A percentile compares a stretch with the other conserved stretches of the same genome.
phyloP scores from a whole-genome alignment of 2,113 vertebrate species.

The Oryzias melastigma region DNA sequence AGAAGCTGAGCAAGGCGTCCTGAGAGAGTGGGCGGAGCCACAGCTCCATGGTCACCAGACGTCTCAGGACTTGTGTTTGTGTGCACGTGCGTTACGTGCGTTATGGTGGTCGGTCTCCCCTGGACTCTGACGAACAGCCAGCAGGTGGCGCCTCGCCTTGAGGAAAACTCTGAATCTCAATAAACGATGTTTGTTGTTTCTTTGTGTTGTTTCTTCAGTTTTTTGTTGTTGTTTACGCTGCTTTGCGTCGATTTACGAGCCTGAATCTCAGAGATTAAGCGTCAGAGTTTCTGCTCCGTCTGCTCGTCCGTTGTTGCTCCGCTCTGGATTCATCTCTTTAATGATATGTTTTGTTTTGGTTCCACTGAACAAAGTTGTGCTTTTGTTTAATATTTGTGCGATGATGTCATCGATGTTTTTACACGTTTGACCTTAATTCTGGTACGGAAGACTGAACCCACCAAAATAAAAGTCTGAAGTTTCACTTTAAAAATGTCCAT shows the following conservation, averaged over 20 bases:
- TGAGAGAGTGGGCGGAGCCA: constrained; percentile 11
- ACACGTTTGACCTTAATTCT: too few relatives aligned
- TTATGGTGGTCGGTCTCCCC: neutral
- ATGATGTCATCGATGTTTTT: too few relatives aligned
- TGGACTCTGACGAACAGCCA: constrained; percentile 18
- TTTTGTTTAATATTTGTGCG: too few relatives aligned
- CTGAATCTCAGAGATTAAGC: constrained; percentile 1
- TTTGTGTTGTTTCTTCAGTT: constrained; percentile 4
- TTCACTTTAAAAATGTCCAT: too few relatives aligned
- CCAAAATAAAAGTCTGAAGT: too few relatives aligned
- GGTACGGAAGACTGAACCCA: too few relatives aligned
- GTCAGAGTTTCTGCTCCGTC: too few relatives aligned
- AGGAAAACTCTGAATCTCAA: neutral
- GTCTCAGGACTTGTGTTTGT: neutral
- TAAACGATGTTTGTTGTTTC: too few relatives aligned
- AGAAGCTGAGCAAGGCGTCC: constrained; percentile 19
- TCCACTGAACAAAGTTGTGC: too few relatives aligned
- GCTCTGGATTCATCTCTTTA: too few relatives aligned
- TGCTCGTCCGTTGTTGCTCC: too few relatives aligned
- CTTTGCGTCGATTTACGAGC: constrained; percentile 44
- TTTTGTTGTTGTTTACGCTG: constrained; percentile 36
- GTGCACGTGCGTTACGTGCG: neutral
- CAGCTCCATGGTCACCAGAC: neutral
- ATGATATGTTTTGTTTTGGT: too few relatives aligned
- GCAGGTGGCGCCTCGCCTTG: constrained; percentile 31